These are phyloP conservation scores for Drosophila pachea DNA, from an alignment of 1,140 invertebrate species.

Conservation along the genomic window DNA sequence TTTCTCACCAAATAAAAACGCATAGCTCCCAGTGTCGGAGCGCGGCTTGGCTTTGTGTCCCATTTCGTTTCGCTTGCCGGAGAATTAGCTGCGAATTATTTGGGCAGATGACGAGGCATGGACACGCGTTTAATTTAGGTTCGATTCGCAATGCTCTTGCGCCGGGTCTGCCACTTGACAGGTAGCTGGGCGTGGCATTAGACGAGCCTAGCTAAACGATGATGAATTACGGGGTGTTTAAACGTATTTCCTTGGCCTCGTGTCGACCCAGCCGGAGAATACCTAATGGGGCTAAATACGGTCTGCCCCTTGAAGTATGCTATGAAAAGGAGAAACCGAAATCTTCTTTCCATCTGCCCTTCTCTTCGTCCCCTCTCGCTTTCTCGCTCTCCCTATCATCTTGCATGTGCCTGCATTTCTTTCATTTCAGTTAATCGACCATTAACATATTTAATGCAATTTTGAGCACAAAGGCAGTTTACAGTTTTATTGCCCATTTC, in stretches of 20 bases:
- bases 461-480: conserved; percentile 51
- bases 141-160: conserved; percentile 66
- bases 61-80: conserved; percentile 73
- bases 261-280: conserved; percentile 4
- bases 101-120: conserved; percentile 44
- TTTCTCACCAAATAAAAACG: conserved; percentile 78
- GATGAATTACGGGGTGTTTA: conserved; percentile 47
- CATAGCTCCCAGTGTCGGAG: conserved; percentile 14
- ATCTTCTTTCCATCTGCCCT: not conserved
- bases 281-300: conserved; percentile 32
- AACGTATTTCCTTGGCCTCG: conserved; percentile 7
- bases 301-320: conserved; percentile 16
- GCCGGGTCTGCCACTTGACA: conserved; percentile 48
- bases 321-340: not conserved
- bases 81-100: conserved; percentile 77
- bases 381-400: not conserved
- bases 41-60: conserved; percentile 52
- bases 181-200: conserved; percentile 39
- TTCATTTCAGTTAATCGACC: conserved; percentile 55
- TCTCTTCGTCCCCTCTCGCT: not conserved
- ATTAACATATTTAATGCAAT: conserved; percentile 73
- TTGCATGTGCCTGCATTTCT: not conserved
- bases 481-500: conserved; percentile 73
- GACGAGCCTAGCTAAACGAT: conserved; percentile 19
- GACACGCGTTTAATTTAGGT: conserved; percentile 63